Evolutionary conservation across 2,113 vertebrate genomes (phyloP).

Genomic region (Crocuta crocuta): DNA sequence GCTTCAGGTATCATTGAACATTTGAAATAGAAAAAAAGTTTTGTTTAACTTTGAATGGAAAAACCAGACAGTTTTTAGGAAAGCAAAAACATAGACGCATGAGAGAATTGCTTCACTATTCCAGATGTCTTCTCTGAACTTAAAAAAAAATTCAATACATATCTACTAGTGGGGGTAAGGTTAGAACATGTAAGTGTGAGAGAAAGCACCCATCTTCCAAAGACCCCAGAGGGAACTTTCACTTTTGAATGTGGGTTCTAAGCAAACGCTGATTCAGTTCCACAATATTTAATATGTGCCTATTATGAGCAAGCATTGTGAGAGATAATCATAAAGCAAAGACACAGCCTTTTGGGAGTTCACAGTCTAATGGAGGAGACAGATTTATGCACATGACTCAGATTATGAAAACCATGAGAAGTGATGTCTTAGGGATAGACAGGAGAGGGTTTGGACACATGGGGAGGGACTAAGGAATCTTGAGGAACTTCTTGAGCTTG

Average conservation of each 20-base stretch:
- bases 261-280: constrained; percentile 1
- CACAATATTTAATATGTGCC: not conserved
- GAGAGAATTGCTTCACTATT: not conserved
- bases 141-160: not conserved
- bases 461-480: not conserved
- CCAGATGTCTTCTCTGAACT: not conserved
- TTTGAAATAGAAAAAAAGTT: constrained; percentile 42
- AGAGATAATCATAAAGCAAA: not conserved
- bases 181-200: not conserved
- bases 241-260: not conserved
- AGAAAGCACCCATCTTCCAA: not conserved
- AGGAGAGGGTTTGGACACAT: not conserved
- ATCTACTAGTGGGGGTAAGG: not conserved
- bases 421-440: not conserved
- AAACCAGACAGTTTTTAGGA: constrained; percentile 8
- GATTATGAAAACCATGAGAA: not conserved
- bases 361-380: not conserved
- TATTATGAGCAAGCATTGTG: not conserved
- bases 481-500: not conserved
- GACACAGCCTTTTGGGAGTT: not conserved
- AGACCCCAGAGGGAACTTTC: not conserved
- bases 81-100: not conserved
- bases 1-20: constrained; percentile 10
- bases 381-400: not conserved
- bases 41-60: not conserved